Conservation (phyloP, 64 coral and sea anemone species). For the Cladopsammia gracilis region DNA sequence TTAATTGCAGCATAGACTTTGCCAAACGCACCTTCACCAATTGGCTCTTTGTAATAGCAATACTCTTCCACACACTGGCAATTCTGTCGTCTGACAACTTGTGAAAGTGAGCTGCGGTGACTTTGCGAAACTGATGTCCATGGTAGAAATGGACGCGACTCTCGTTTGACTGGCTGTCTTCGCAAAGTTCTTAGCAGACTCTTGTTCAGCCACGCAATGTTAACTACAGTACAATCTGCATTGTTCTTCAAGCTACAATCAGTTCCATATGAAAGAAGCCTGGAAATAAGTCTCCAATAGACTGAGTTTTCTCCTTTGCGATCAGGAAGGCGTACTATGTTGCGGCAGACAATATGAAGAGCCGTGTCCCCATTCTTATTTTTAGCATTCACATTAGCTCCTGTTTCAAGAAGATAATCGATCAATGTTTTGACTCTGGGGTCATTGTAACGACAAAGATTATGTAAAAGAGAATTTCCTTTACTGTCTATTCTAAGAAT, state of each 20-base stretch:
- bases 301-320: not conserved
- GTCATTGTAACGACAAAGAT: not conserved
- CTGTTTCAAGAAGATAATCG: slow-evolving; percentile 14
- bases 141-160: not conserved
- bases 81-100: not conserved
- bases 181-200: not conserved
- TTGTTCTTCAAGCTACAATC: not conserved
- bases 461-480: not conserved
- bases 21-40: slow-evolving; percentile 30
- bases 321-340: not conserved
- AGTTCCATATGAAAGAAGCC: not conserved
- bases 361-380: slow-evolving; percentile 52
- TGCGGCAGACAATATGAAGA: slow-evolving; percentile 31
- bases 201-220: not conserved
- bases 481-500: not conserved
- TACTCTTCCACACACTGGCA: not conserved
- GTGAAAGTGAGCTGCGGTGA: not conserved
- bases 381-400: slow-evolving; percentile 34
- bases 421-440: not conserved
- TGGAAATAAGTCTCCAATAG: not conserved
- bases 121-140: not conserved
- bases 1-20: not conserved
- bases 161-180: not conserved
- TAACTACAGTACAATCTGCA: rapidly evolving
- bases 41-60: not conserved